Percentiles rank a stretch among this genome's conserved stretches.
These are phyloP conservation scores for Ianthella basta DNA, from an alignment of 37 sponge, comb jelly and placozoan species.

Conservation along the genomic window DNA sequence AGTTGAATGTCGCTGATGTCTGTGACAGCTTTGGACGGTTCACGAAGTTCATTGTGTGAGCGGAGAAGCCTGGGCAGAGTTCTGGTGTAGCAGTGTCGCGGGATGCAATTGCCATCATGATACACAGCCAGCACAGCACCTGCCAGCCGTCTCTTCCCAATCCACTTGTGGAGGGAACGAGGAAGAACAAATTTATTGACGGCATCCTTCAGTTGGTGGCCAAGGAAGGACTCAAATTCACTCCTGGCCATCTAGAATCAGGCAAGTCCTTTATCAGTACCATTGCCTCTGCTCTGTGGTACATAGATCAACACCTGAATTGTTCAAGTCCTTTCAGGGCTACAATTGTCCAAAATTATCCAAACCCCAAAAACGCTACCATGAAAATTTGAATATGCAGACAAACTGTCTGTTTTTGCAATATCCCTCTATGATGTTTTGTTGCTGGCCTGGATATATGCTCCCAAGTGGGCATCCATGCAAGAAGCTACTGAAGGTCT, in stretches of 20 bases:
- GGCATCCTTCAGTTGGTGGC: constrained; percentile 13
- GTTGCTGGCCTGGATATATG: constrained; percentile 12
- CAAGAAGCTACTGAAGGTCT: constrained; percentile 21
- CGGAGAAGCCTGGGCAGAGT: constrained; percentile 2
- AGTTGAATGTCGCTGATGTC: neutral
- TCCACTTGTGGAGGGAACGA: constrained; percentile 6
- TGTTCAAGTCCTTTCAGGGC: constrained; percentile 21
- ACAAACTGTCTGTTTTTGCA: constrained; percentile 13
- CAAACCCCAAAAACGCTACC: neutral
- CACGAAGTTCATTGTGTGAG: neutral
- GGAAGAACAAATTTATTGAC: constrained; percentile 32
- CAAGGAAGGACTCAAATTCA: constrained; percentile 4
- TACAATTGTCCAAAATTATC: constrained; percentile 47
- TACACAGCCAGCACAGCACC: constrained; percentile 1
- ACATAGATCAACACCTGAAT: constrained; percentile 36
- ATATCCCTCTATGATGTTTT: neutral
- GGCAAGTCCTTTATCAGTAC: constrained; percentile 1
- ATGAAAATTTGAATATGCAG: constrained; percentile 8
- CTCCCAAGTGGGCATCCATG: neutral
- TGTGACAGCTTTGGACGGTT: constrained; percentile 4
- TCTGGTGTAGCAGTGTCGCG: constrained; percentile 20
- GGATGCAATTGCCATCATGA: constrained; percentile 23
- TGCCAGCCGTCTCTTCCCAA: constrained; percentile 1
- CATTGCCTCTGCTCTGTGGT: constrained; percentile 8
- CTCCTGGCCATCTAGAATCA: constrained; percentile 7